Conservation (phyloP, 2,888 invertebrate species). For the Epistrophella euchroma region DNA sequence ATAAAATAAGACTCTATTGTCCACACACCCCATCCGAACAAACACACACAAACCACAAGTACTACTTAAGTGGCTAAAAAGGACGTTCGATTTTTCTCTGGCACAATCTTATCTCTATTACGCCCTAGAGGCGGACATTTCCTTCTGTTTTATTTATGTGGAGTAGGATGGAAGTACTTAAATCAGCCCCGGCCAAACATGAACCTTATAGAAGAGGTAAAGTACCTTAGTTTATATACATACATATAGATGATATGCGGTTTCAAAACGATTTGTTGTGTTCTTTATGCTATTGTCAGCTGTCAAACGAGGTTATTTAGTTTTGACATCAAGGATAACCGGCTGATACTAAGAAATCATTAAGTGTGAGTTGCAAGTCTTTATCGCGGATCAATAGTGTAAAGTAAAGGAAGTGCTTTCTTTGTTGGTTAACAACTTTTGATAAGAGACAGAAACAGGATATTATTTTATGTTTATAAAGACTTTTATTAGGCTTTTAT, state of each 20-base stretch:
- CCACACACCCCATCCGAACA: not conserved
- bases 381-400: slow-evolving; percentile 8
- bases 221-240: not conserved
- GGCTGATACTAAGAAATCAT: slow-evolving; percentile 32
- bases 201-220: not conserved
- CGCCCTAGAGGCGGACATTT: slow-evolving; percentile 37
- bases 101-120: slow-evolving; percentile 40
- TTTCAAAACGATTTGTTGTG: slow-evolving; percentile 30
- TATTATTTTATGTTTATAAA: not conserved
- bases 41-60: not conserved
- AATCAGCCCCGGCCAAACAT: slow-evolving; percentile 18
- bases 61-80: slow-evolving; percentile 29
- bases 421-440: slow-evolving; percentile 5
- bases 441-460: slow-evolving; percentile 1
- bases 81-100: slow-evolving; percentile 38
- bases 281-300: slow-evolving; percentile 39
- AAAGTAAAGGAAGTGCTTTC: not conserved
- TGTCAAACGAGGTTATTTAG: slow-evolving; percentile 41
- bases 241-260: not conserved
- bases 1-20: slow-evolving; percentile 36
- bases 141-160: slow-evolving; percentile 31
- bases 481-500: not conserved
- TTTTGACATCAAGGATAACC: slow-evolving; percentile 23
- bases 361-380: slow-evolving; percentile 6
- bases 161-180: slow-evolving; percentile 23